These are phyloP conservation scores for Papilio dardanus DNA, from an alignment of 1,140 invertebrate species.

Conservation along the genomic window DNA sequence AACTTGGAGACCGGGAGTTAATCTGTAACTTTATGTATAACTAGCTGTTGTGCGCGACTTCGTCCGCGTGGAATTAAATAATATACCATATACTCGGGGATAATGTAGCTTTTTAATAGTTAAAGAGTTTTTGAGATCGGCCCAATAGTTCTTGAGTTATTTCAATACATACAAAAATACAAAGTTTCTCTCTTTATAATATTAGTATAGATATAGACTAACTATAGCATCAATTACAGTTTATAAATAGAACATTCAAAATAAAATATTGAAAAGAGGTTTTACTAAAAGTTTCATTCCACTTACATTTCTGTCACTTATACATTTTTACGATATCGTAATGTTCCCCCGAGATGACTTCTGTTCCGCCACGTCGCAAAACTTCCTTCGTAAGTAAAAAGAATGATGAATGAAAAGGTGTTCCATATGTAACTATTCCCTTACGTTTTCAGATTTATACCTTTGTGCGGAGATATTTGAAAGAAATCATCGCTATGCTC, in stretches of 20 bases:
- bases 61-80: too few species aligned
- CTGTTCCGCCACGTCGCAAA: conserved; percentile 15
- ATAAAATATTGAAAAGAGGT: neutral
- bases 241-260: neutral
- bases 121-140: too few species aligned
- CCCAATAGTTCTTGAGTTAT: too few species aligned
- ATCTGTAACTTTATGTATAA: too few species aligned
- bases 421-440: conserved; percentile 1
- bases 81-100: too few species aligned
- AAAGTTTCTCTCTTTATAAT: too few species aligned
- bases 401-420: conserved; percentile 16
- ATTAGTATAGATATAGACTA: too few species aligned
- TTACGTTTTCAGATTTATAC: conserved; percentile 1
- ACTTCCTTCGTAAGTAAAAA: neutral
- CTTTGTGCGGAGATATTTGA: neutral
- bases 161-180: too few species aligned
- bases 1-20: too few species aligned
- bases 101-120: too few species aligned
- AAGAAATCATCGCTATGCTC: neutral
- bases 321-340: conserved; percentile 17
- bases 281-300: neutral
- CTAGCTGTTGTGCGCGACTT: too few species aligned
- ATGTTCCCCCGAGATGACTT: conserved; percentile 8
- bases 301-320: conserved; percentile 21
- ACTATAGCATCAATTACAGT: too few species aligned